Base-by-base conservation (phyloP, 2,797 vertebrate species). In the Coendou prehensilis region DNA sequence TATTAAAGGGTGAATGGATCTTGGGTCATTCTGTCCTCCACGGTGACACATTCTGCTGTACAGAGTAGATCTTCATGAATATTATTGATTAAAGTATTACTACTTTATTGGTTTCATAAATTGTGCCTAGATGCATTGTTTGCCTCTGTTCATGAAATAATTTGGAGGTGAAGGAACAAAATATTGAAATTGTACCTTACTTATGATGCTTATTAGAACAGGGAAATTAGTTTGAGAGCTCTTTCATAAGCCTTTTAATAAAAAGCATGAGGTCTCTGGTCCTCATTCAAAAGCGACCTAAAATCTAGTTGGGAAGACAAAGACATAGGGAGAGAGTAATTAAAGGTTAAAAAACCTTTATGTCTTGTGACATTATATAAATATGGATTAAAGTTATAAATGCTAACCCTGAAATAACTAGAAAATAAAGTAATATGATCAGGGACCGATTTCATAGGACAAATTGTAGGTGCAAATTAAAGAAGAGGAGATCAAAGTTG, bases 241-340 rank as follows among this genome's bases (percentile, higher is more conserved):
- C 15, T 93, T 92, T 92, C 67, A 76, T 82, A 82, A 93, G 67
- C 18, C 37, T 84, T 88, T 94, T 89, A 95, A 92, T 92, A 93
- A 88, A 87, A 93, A 84, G 30, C 45, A 83, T 79, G 37, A 59
- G 52, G 2, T 61, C 18, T 69, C 84, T 80, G 28, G 17, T 92
- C 47, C n/a, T 89, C 94, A 3, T 82, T 87, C 56, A 71, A 96
- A 97, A 97, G 6, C 10, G 89, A 64, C 37, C 89, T 93, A 91
- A 83, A 86, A 61, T 93, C 13, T 91, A 87, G n/a, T 67, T 59
- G 22, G 23, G 11, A 75, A 93, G 69, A 61, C 2, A 71, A 92
- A 33, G 6, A 92, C 37, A 64, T 50, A 91, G 3, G 41, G 1
- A 80, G 9, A 71, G 33, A 92, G 91, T 28, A 86, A 93, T 76